Evolutionary conservation across 2,113 vertebrate genomes (phyloP), one percentile per base, ranked within the genome.

Genomic region (Phylloscopus trochilus): DNA sequence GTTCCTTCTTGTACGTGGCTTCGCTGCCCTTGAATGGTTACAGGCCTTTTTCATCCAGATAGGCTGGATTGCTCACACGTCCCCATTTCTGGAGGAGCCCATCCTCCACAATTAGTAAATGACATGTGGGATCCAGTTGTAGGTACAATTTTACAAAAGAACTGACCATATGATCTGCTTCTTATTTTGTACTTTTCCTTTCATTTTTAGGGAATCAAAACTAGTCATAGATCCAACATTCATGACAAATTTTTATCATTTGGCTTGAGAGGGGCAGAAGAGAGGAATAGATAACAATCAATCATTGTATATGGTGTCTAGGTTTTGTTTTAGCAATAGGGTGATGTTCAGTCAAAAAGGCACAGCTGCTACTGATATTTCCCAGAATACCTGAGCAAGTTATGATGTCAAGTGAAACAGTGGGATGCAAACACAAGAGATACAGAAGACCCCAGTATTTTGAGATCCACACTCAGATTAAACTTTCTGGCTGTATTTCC

Each of bases 181-280:
- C 55, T 53, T 31, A 39, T 46, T 83, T 85, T 23, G 12, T 51
- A 60, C 8, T 28, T 73, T 22, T 39, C 37, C 39, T 51, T 73
- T 44, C 2, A 51, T 39, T 79, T 85, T 70, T 51, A 85, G 35
- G 33, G 12, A 81, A 67, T 14, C 66, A 72, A 59, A 85, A 56
- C 8, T 23, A 52, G 3, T 17, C 26, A 41, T 9, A 63, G 2
- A 1, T 18, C 30, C 87, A 56, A 64, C 8, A n/a, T 1, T 1
- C 0, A 1, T 5, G 3, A 69, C 80, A 4, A 12, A 31, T 14
- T 86, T 79, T 77, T 75, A 46, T 49, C 13, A 70, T 90, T 70
- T 51, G 5, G 1, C 30, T 85, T 58, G 41, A 77, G 78, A 11
- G 5, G 4, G 11, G 15, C 13, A 35, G 23, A 39, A 69, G 9